Evolutionary conservation across 2,888 invertebrate species (phyloP), one percentile per base, ranked within the genome.

Genomic region (Lasioglossum lativentre): DNA sequence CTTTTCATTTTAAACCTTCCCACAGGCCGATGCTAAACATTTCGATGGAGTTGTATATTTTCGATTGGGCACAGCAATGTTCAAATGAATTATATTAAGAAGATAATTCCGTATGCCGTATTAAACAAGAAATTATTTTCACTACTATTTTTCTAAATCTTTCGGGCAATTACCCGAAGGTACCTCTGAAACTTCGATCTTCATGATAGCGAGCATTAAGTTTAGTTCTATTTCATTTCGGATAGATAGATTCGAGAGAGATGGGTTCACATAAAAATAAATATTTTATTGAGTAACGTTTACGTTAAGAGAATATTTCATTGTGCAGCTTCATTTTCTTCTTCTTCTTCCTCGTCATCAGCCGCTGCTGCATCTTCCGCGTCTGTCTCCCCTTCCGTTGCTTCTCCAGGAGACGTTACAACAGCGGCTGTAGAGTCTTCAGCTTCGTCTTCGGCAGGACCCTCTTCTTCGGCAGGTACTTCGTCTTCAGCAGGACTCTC

Each of bases 331-430:
- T 38, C 77, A 56, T 78, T 71, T 12, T 88, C 86, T 3, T 85
- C 77, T 1, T 30, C 40, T 4, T 38, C 79, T 47, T 80, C 75
- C 5, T 86, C 86, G 4, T 85, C 78, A 0, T 34, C 63, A 10
- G 70, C 76, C 16, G 27, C 47, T 27, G 38, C 47, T 19, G 38
- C 38, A 34, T 73, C 76, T 30, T 85, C 80, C 27, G 27, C 77
- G 14, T 83, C 84, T 1, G 63, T 75, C 68, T 86, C 89, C 2
- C 82, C 84, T 79, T 89, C 87, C 0, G 84, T 73, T 0, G 12
- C 68, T 27, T 63, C 45, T 12, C 68, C 85, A 2, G 72, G 56
- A 38, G 80, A n/a, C 42, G 59, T 27, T 63, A 14, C 38, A 12
- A 56, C 30, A 45, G 30, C 73, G 12, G 10, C n/a, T 34, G 70